Percentiles rank a stretch among this genome's conserved stretches.
These are phyloP conservation scores for Myotis yumanensis DNA, from an alignment of 2,113 vertebrate genomes.

Conservation along the genomic window DNA sequence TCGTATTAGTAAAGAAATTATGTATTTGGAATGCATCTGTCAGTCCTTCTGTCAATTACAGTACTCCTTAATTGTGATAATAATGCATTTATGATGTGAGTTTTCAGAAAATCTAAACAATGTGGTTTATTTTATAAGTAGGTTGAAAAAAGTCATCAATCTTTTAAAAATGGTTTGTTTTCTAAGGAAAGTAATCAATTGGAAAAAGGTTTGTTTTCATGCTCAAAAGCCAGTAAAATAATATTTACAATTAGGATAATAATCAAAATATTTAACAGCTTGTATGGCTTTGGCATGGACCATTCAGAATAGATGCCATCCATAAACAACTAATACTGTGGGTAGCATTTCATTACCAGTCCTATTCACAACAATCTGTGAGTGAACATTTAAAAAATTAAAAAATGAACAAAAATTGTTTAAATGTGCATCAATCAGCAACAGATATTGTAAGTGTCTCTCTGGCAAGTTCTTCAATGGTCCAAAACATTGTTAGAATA, in stretches of 20 bases:
- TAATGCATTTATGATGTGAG: not conserved
- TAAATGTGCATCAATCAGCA: not conserved
- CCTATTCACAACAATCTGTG: not conserved
- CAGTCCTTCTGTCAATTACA: not conserved
- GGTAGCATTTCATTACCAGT: not conserved
- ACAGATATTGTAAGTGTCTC: not conserved
- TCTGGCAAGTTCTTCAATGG: not conserved
- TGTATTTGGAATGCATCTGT: not conserved
- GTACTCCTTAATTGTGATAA: not conserved
- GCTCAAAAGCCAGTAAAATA: not conserved
- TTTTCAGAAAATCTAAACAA: slow-evolving; percentile 24
- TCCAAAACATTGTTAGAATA: not conserved
- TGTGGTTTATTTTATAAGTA: not conserved
- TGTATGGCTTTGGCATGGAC: not conserved
- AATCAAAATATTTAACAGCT: slow-evolving; percentile 39
- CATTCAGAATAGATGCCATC: not conserved
- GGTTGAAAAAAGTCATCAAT: not conserved
- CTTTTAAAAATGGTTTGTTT: not conserved
- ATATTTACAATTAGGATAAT: slow-evolving; percentile 2
- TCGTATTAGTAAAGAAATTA: not conserved
- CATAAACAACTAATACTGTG: not conserved
- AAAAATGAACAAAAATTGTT: not conserved
- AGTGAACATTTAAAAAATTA: not conserved
- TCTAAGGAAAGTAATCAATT: not conserved
- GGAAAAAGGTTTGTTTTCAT: slow-evolving; percentile 18